Evolutionary conservation across 2,113 vertebrate species (phyloP), one percentile per base, ranked within the genome.

Genomic region (Centropus unirufus): DNA sequence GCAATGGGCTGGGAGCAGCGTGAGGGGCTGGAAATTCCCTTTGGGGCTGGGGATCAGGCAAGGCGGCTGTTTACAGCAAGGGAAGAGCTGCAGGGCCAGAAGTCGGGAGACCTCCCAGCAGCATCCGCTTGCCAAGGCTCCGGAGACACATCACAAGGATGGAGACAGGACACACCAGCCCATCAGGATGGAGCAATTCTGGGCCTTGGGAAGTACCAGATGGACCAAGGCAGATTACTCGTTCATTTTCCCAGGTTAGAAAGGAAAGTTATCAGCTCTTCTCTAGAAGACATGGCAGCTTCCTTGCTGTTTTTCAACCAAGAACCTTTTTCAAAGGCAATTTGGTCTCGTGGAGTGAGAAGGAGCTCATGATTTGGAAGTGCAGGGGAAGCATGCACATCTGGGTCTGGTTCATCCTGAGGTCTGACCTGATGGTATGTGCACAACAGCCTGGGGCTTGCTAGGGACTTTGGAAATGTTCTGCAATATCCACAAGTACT

Each of bases 31-130:
- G 93, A 96, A 96, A 95, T 93, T 91, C 93, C 95, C 82, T 55
- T 40, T 90, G 88, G 85, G 46, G 8, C 10, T 87, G 87, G 40
- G 87, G 84, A 54, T 85, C 44, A 61, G 4, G 4, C 2, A 0
- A 70, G 58, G 24, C 2, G 44, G 44, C 82, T 95, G 78, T 93
- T 96, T 85, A 95, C 84, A 87, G 61, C 57, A 79, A 27, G 54
- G 39, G 29, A 55, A 79, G 36, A 64, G 16, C 27, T 57, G 54
- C 21, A 68, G 30, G 70, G 67, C 40, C 82, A 96, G 44, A 61
- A 72, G 73, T 19, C 0, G 52, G 4, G 54, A 90, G 82, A 93
- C 62, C 74, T 94, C 66, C 78, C 11, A 11, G 58, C 49, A 93
- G 44, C 6, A 27, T 87, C 34, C 0, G 62, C 49, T 58, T 91